These are phyloP conservation scores for Marisa cornuarietis DNA, from an alignment of 1,140 invertebrate species.

Conservation along the genomic window DNA sequence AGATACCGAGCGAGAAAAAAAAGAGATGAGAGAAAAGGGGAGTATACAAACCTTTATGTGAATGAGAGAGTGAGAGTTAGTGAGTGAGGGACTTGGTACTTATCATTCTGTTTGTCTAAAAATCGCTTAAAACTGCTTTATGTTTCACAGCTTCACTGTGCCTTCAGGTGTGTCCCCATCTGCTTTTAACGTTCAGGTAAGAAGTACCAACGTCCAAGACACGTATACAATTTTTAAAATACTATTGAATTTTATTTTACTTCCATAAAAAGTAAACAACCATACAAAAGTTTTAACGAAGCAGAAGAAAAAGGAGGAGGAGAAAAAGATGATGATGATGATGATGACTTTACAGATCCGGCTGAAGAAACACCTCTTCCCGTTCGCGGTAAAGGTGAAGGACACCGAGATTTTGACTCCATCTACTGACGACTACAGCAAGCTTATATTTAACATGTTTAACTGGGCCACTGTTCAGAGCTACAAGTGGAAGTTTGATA, in stretches of 20 bases:
- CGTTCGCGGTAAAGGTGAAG: conserved; percentile 26
- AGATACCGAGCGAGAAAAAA: background rate
- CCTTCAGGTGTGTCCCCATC: too few relatives aligned
- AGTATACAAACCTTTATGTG: background rate
- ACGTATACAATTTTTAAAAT: background rate
- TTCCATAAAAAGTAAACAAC: background rate
- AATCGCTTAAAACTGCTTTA: too few relatives aligned
- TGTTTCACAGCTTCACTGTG: too few relatives aligned
- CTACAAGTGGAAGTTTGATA: conserved; percentile 39
- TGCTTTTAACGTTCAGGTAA: too few relatives aligned
- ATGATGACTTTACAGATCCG: conserved; percentile 14
- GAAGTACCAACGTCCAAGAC: background rate
- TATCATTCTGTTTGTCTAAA: background rate
- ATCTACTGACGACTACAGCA: conserved; percentile 21
- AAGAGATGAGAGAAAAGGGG: background rate
- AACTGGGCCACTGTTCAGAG: conserved; percentile 37
- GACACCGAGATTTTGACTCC: conserved; percentile 12
- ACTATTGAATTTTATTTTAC: background rate
- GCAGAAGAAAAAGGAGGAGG: background rate
- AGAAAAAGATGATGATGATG: background rate
- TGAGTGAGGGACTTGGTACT: too few relatives aligned
- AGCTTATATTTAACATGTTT: conserved; percentile 30
- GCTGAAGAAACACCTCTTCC: conserved; percentile 31
- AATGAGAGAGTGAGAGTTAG: too few relatives aligned
- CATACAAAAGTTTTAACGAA: too few relatives aligned